A percentile compares a stretch with the other conserved stretches of the same genome.
phyloP scores from a whole-genome alignment of 2,113 vertebrate species.

The Pyxicephalus adspersus region DNA sequence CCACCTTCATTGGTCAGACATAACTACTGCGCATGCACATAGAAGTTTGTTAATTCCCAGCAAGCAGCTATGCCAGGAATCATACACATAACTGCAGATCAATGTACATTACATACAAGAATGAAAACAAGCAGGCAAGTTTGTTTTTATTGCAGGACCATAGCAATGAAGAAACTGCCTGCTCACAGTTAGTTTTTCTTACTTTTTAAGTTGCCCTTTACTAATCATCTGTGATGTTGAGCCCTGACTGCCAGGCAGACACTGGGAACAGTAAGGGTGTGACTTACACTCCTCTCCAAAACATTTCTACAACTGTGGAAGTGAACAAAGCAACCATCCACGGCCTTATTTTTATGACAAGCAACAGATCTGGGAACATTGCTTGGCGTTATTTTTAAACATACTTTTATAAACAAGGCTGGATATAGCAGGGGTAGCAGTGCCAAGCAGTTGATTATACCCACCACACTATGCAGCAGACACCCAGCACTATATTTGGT shows the following conservation, averaged over 20 bases:
- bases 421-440: slow-evolving; percentile 15
- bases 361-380: background rate
- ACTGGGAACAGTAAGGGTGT: background rate
- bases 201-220: too few species aligned
- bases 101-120: too few species aligned
- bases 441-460: slow-evolving; percentile 30
- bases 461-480: background rate
- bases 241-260: background rate
- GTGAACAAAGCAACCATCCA: slow-evolving; percentile 21
- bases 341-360: slow-evolving; percentile 9
- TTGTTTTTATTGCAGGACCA: too few species aligned
- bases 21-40: too few species aligned
- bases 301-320: background rate
- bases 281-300: background rate
- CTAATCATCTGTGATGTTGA: too few species aligned
- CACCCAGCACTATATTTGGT: slow-evolving; percentile 44
- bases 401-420: slow-evolving; percentile 42
- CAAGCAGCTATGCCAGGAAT: too few species aligned
- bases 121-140: too few species aligned
- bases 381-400: slow-evolving; percentile 44
- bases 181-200: too few species aligned
- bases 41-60: too few species aligned
- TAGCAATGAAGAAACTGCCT: too few species aligned
- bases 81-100: too few species aligned
- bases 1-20: too few species aligned